Evolutionary conservation across 1,140 invertebrate species (phyloP), one percentile per base, ranked within the genome.

Genomic region (Epicauta chinensis): DNA sequence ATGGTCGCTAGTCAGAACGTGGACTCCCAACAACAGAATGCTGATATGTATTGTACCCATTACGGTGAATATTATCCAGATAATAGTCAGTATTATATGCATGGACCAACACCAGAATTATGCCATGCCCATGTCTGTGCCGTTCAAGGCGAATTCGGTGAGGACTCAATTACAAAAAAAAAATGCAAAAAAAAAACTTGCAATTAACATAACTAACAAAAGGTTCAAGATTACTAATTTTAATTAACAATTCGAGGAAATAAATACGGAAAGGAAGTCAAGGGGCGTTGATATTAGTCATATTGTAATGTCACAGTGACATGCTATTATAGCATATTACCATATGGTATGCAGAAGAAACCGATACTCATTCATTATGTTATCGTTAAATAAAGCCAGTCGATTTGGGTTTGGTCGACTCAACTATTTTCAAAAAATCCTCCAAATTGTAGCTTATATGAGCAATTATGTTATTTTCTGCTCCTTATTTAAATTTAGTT

Each of bases 1-100:
- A 71, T 71, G 69, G 69, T 71, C 51, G 67, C 69, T 51, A 67
- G 67, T 53, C 67, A 69, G 55, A 60, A 61, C 54, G 65, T 66
- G 44, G 67, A 66, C 50, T 51, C 55, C 36, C 63, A 60, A 55
- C 23, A 23, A 34, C 59, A 65, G 67, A 62, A 59, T 64, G 57
- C 60, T 34, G 66, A 67, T 49, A 67, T 68, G 66, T 67, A 69
- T 56, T 67, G 65, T 56, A 49, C 59, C 14, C 60, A 58, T 53
- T 67, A 69, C 49, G 65, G 64, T 23, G 67, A 70, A 47, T 71
- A 64, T 54, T 70, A 68, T 57, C 62, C 59, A 29, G 65, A 63
- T 17, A 61, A 64, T 40, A 48, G 14, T 29, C 60, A 60, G 32
- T 67, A 64, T 51, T 65, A 61, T 43, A 31, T 62, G 31, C 53